Base-by-base conservation (phyloP, 2,888 invertebrate species). In the Arrhopalites spinosus region DNA sequence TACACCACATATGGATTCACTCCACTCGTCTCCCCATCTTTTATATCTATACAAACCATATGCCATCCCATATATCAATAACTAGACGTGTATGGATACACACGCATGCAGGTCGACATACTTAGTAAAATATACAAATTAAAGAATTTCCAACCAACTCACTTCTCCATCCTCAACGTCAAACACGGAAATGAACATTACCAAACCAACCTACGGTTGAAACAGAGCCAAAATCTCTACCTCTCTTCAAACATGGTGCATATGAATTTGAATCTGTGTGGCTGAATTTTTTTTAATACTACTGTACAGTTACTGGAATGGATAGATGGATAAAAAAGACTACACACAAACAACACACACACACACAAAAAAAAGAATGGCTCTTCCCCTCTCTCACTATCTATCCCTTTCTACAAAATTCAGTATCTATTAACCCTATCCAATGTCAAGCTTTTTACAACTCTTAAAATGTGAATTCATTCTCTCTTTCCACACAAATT, bases 131-230 rank as follows among this genome's bases (percentile, higher is more conserved):
- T 63, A 63, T 63, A 63, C 63, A 63, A 63, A 63, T 63, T 8
- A 30, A 63, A 63, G 63, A 63, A 63, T 30, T n/a, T n/a, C 63
- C 29, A 29, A 30, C 63, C 27, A 63, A 63, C n/a, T n/a, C 11
- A 56, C 11, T 20, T 56, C 7, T 56, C 56, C 5, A 8, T 45
- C 56, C 56, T 56, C 23, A 17, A 53, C 53, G 17, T 69, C 53
- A 69, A 69, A 69, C 69, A 69, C 50, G 69, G 69, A 69, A 69
- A 69, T 69, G 69, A 69, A 53, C 69, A 69, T 69, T 63, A n/a
- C 45, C 23, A 7, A 61, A 25, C 61, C 30, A 30, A 36, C 64
- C 67, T 67, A 23, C 17, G 50, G 15, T 69, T 69, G 69, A 69
- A 53, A 50, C 29, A 7, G 45, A 50, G 69, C 69, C 69, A 69